A percentile compares a stretch with the other conserved stretches of the same genome.
Evolutionary conservation across 1,140 invertebrate species (phyloP).

Genomic region (Chelonus insularis): DNA sequence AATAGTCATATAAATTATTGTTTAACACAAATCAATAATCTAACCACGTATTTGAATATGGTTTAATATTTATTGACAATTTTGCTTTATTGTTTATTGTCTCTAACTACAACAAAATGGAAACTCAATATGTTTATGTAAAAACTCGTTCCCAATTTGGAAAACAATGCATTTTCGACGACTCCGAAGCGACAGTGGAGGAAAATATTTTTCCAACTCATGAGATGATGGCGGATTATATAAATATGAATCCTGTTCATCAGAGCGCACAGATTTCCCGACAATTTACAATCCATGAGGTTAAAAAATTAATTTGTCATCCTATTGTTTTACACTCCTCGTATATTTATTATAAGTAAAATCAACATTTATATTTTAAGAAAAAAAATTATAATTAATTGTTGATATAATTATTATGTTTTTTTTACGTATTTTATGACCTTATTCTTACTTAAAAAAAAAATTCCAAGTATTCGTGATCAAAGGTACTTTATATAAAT

Average conservation of each 20-base stretch:
- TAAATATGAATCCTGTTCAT: slow-evolving; percentile 68
- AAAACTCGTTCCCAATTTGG: slow-evolving; percentile 73
- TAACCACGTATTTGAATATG: background rate
- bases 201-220: slow-evolving; percentile 73
- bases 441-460: background rate
- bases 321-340: background rate
- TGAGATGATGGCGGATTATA: slow-evolving; percentile 67
- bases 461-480: background rate
- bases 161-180: slow-evolving; percentile 72
- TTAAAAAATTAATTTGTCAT: slow-evolving; percentile 37
- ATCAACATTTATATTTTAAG: no score
- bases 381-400: no score
- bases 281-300: slow-evolving; percentile 68
- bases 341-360: no score
- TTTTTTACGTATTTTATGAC: background rate
- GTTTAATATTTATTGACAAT: background rate
- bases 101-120: slow-evolving; percentile 56
- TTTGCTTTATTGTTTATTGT: no score
- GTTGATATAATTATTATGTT: no score
- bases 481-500: background rate
- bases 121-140: slow-evolving; percentile 66
- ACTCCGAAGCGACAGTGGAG: slow-evolving; percentile 70
- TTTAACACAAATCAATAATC: no score
- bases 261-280: slow-evolving; percentile 64
- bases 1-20: no score